Base-by-base conservation (phyloP, 1,140 invertebrate genomes). In the Ostrea edulis region DNA sequence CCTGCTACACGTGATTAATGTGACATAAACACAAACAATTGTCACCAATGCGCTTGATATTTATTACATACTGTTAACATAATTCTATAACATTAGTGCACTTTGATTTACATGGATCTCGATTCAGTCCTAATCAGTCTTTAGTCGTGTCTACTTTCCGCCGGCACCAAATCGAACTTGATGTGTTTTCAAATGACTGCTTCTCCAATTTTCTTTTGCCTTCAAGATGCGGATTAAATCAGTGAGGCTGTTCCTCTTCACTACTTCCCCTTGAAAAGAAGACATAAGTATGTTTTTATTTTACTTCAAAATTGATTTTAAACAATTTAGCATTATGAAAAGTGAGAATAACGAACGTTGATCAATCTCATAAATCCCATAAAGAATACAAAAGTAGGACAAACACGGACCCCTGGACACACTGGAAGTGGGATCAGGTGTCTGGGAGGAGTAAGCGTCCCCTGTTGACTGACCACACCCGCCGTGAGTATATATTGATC, bases 151-250 rank as follows among this genome's bases (percentile, higher is more conserved):
- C 65, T 25, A 12, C 22, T 71, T 25, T 71, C 25, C 22, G n/a
- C 65, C 65, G 22, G 65, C 65, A 25, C 65, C 65, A 25, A 71
- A 71, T 22, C 65, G 65, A 11, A 71, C 7, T 9, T 29, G 0
- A 12, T 71, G 65, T 12, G 65, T 25, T 71, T 71, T 71, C 8
- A 12, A 12, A 22, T 25, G 8, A 12, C 12, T 22, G 20, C 65
- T 9, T 11, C 65, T 25, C 8, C 22, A 12, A 12, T n/a, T 68
- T 9, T 22, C 65, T 25, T 29, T 71, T 22, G 65, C 22, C 12
- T 71, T 71, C 65, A 71, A 71, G n/a, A 71, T 71, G 12, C 65
- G 65, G n/a, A 71, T 25, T 22, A 71, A 22, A 71, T 71, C 65
- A 29, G 5, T 71, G 11, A 29, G 5, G 12, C 22, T 71, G 25